Evolutionary conservation across 2,888 invertebrate genomes (phyloP).

Genomic region (Dorcus parallelipipedus): DNA sequence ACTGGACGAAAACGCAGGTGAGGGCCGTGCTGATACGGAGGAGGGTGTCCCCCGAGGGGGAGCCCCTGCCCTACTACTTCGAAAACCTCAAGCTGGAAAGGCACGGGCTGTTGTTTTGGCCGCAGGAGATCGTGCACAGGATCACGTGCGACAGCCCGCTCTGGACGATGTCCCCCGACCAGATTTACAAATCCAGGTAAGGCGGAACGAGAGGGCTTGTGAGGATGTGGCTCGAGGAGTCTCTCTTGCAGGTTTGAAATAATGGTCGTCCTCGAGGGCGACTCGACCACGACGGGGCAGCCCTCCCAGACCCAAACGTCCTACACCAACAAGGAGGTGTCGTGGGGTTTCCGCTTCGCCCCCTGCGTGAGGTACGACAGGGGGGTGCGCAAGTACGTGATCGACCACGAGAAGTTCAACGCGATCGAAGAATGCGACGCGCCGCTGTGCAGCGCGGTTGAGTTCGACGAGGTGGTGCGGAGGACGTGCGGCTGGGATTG

Average conservation of each 20-base stretch:
- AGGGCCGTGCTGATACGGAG: constrained; percentile 66
- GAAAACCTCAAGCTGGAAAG: constrained; percentile 64
- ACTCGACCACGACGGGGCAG: constrained; percentile 73
- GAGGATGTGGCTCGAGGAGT: not conserved
- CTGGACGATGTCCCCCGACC: constrained; percentile 69
- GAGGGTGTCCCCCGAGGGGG: constrained; percentile 58
- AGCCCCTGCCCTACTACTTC: constrained; percentile 69
- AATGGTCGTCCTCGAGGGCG: constrained; percentile 78
- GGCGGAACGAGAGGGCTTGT: not conserved
- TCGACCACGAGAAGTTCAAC: constrained; percentile 64
- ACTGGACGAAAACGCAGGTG: constrained; percentile 58
- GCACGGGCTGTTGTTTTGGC: constrained; percentile 72
- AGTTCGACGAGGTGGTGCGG: constrained; percentile 28
- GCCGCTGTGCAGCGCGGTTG: constrained; percentile 77
- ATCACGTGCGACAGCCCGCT: constrained; percentile 78
- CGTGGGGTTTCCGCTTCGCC: constrained; percentile 79
- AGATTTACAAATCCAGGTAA: constrained; percentile 61
- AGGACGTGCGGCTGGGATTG: constrained; percentile 9
- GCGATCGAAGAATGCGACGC: constrained; percentile 66
- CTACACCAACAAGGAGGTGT: constrained; percentile 75
- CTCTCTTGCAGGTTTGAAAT: constrained; percentile 66
- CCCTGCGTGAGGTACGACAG: constrained; percentile 53
- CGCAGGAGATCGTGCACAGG: constrained; percentile 80
- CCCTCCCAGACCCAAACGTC: constrained; percentile 72
- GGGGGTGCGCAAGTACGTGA: constrained; percentile 55